Conservation (phyloP, 2,888 invertebrate species). For the Spodoptera exigua region DNA sequence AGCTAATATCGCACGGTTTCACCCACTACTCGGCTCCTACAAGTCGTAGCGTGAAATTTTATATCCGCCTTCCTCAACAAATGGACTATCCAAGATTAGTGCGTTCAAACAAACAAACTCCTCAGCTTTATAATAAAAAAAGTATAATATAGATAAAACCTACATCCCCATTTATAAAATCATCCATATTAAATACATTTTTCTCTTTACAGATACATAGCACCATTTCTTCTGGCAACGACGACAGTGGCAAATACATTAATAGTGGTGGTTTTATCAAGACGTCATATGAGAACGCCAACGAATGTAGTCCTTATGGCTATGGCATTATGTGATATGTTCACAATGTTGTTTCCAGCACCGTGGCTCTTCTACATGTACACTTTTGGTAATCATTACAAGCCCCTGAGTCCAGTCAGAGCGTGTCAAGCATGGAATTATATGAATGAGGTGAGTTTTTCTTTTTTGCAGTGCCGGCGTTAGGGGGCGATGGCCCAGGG, state of each 20-base stretch:
- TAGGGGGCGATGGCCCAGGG: too few relatives aligned
- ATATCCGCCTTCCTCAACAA: too few relatives aligned
- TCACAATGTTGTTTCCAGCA: slow-evolving; percentile 96
- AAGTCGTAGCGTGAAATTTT: too few relatives aligned
- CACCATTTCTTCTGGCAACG: slow-evolving; percentile 95
- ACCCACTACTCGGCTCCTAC: too few relatives aligned
- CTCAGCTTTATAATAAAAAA: too few relatives aligned
- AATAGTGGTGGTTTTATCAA: slow-evolving; percentile 96
- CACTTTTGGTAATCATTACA: slow-evolving; percentile 96
- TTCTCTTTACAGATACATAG: slow-evolving; percentile 87
- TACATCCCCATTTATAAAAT: background rate
- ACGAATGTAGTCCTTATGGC: slow-evolving; percentile 97
- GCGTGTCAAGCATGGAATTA: slow-evolving; percentile 94
- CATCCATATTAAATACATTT: background rate
- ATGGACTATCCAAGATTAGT: too few relatives aligned
- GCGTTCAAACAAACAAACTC: too few relatives aligned
- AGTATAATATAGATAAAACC: too few relatives aligned
- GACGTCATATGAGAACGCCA: slow-evolving; percentile 97
- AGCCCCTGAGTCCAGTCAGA: slow-evolving; percentile 92
- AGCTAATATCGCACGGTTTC: too few relatives aligned
- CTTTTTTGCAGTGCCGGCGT: too few relatives aligned
- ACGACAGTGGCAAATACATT: slow-evolving; percentile 97
- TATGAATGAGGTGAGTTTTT: slow-evolving; percentile 92
- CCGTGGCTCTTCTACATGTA: slow-evolving; percentile 98
- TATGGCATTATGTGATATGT: slow-evolving; percentile 98